Evolutionary conservation across 2,888 invertebrate species (phyloP).

Genomic region (Blastobasis adustella): DNA sequence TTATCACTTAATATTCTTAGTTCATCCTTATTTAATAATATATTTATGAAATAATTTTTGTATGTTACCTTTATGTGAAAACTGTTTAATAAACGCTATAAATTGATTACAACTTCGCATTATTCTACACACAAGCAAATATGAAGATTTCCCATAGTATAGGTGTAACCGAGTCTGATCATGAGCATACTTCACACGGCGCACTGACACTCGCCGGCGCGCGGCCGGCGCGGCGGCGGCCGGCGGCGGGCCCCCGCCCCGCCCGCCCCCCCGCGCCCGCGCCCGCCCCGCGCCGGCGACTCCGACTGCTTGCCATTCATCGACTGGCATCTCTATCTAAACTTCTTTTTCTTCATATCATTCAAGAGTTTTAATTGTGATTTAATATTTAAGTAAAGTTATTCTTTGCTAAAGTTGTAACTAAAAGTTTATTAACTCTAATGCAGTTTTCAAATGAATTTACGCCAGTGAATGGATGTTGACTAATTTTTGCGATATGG

Average conservation of each 20-base stretch:
- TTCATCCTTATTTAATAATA: slow-evolving; percentile 57
- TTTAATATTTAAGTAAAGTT: slow-evolving; percentile 41
- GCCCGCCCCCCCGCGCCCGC: no score
- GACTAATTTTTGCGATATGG: slow-evolving; percentile 21
- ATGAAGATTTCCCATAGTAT: slow-evolving; percentile 15
- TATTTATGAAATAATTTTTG: slow-evolving; percentile 64
- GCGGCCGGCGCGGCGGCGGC: no score
- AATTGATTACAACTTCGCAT: slow-evolving; percentile 65
- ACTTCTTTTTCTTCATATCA: slow-evolving; percentile 51
- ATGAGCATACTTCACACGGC: slow-evolving; percentile 29
- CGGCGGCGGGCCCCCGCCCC: no score
- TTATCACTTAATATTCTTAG: slow-evolving; percentile 60
- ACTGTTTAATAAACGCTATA: slow-evolving; percentile 70
- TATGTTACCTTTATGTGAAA: slow-evolving; percentile 71
- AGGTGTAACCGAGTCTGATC: slow-evolving; percentile 3
- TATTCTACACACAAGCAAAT: slow-evolving; percentile 51
- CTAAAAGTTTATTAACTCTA: slow-evolving; percentile 66
- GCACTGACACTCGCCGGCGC: slow-evolving; percentile 31
- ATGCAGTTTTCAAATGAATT: slow-evolving; percentile 30
- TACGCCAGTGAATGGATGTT: slow-evolving; percentile 28
- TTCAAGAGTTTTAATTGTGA: slow-evolving; percentile 41
- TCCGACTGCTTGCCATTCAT: slow-evolving; percentile 25
- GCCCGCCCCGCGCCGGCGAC: no score
- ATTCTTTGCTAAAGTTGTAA: slow-evolving; percentile 62
- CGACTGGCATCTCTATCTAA: slow-evolving; percentile 52